phyloP scores from a whole-genome alignment of 2,113 vertebrate genomes.

The Rissa tridactyla region DNA sequence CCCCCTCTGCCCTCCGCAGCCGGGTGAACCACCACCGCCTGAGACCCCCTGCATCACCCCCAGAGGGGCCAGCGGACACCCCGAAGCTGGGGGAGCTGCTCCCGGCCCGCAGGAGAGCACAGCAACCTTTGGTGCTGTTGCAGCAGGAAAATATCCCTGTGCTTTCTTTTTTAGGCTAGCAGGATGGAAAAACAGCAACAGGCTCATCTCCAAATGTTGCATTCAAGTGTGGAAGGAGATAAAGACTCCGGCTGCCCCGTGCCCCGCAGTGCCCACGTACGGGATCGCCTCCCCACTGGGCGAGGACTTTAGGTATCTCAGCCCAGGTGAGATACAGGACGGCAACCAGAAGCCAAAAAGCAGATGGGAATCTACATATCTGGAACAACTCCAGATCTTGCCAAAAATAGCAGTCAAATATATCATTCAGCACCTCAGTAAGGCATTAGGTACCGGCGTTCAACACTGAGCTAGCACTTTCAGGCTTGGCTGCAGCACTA shows the following conservation, averaged over 20 bases:
- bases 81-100: neutral
- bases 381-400: neutral
- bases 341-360: neutral
- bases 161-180: neutral
- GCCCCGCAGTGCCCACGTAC: neutral
- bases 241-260: neutral
- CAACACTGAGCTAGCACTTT: neutral
- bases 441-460: neutral
- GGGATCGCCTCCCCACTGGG: neutral
- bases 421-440: neutral
- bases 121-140: neutral
- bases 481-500: neutral
- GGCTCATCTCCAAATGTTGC: neutral
- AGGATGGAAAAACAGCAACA: neutral
- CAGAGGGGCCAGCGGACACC: accelerated
- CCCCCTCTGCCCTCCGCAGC: neutral
- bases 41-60: neutral
- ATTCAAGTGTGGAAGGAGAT: neutral
- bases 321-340: neutral
- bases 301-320: neutral
- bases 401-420: neutral
- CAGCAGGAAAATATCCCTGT: neutral
- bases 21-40: accelerated
- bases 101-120: too few relatives aligned
- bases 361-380: neutral